A percentile compares a stretch with the other conserved stretches of the same genome.
Evolutionary conservation across 2,888 invertebrate genomes (phyloP).

Genomic region (Erannis defoliaria): DNA sequence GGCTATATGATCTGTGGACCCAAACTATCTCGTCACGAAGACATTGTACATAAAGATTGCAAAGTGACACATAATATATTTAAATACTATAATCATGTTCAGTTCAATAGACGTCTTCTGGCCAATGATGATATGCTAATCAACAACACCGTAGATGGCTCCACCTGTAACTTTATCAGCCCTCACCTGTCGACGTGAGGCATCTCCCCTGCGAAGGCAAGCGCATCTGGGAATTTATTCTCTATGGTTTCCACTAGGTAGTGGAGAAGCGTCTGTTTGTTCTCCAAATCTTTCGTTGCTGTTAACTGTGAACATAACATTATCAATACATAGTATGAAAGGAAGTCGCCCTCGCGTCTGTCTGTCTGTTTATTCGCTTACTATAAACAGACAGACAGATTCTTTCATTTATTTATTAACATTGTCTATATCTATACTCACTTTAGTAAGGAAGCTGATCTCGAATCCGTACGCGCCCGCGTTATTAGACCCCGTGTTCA

Average conservation of each 20-base stretch:
- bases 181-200: conserved; percentile 93
- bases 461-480: conserved; percentile 98
- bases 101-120: no score
- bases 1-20: no score
- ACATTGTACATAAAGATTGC: no score
- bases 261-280: conserved; percentile 96
- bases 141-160: no score
- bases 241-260: conserved; percentile 96
- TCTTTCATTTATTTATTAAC: no score
- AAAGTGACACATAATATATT: no score
- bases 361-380: neutral
- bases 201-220: conserved; percentile 95
- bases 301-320: conserved; percentile 86
- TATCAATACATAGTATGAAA: neutral
- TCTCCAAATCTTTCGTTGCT: conserved; percentile 97
- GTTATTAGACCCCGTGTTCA: conserved; percentile 98
- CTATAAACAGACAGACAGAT: no score
- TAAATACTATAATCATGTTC: no score
- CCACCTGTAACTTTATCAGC: no score
- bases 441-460: conserved; percentile 97
- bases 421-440: conserved; percentile 63
- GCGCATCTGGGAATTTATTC: conserved; percentile 93
- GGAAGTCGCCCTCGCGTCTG: no score
- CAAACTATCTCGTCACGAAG: no score
- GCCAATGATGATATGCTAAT: no score